Base-by-base conservation (phyloP, 2,797 vertebrate species). In the Peromyscus aztecus region DNA sequence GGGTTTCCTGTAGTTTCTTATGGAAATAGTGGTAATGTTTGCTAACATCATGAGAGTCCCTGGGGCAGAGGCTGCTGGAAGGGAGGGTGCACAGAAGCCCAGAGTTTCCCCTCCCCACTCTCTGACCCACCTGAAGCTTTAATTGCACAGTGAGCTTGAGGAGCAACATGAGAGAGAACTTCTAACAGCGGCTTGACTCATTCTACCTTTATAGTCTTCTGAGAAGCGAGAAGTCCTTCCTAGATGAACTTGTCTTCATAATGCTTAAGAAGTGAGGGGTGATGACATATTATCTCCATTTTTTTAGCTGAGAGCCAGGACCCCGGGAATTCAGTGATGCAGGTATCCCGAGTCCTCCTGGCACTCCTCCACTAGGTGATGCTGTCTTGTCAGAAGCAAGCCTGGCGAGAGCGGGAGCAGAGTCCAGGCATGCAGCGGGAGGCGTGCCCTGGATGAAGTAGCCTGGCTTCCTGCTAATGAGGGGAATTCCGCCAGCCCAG, bases 401-500 rank as follows among this genome's bases (percentile, higher is more conserved):
- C 80, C 40, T 37, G 10, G 29, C 17, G 5, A 61, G 34, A 31
- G 85, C 37, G 29, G 27, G 87, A 91, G 85, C 6, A 19, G 80
- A 61, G 52, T 49, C 43, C 61, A 67, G 89, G 61, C 57, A 59
- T 69, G 84, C 43, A 27, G 83, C 12, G 43, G 31, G 87, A 76
- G 71, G 29, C 37, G 16, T 17, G 55, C 40, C 29, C 55, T 75
- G 80, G 65, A 27, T 31, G 63, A 55, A 71, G 67, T 2, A 24
- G 27, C 31, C 37, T 49, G 55, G 67, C 67, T 96, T 98, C 98
- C 98, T 98, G 98, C 98, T 99, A 99, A 99, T 98, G 98, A 99
- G 99, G 99, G 99, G 99, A 99, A 99, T 99, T 99, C 99, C 99
- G 98, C 92, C 94, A 91, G 98, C 98, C 98, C 98, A 93, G 98